Evolutionary conservation across 2,113 vertebrate genomes (phyloP).

Genomic region (Puffinus mauretanicus): DNA sequence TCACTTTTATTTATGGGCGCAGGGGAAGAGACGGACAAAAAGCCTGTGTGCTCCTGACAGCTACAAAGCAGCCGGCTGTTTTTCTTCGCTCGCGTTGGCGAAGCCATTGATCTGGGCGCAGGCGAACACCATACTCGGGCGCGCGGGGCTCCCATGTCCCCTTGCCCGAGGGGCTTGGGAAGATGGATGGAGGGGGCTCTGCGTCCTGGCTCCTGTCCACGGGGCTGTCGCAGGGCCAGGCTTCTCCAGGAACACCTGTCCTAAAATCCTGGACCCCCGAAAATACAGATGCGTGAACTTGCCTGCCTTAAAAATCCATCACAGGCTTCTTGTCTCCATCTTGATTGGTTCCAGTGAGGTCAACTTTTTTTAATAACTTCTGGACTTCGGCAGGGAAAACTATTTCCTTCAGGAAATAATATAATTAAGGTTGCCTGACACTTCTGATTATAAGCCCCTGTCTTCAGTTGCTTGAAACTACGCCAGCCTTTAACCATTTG

Average conservation of each 20-base stretch:
- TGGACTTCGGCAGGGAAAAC: slow-evolving; percentile 61
- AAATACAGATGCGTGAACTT: background rate
- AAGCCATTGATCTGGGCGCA: background rate
- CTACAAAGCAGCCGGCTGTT: slow-evolving; percentile 16
- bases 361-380: slow-evolving; percentile 69
- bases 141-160: rapidly evolving
- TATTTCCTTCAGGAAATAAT: slow-evolving; percentile 68
- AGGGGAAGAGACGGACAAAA: slow-evolving; percentile 18
- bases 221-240: background rate
- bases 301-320: slow-evolving; percentile 29
- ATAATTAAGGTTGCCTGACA: slow-evolving; percentile 67
- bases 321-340: slow-evolving; percentile 55
- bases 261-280: background rate
- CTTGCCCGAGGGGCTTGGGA: background rate
- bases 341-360: slow-evolving; percentile 66
- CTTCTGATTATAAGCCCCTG: slow-evolving; percentile 63
- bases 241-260: slow-evolving; percentile 1
- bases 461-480: slow-evolving; percentile 62
- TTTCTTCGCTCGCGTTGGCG: rapidly evolving
- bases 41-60: slow-evolving; percentile 40
- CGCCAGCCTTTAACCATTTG: slow-evolving; percentile 58
- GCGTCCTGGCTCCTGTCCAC: background rate
- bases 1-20: slow-evolving; percentile 43
- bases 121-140: background rate
- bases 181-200: background rate